phyloP scores from a whole-genome alignment of 1,140 invertebrate genomes.

The Drosophila navojoa region DNA sequence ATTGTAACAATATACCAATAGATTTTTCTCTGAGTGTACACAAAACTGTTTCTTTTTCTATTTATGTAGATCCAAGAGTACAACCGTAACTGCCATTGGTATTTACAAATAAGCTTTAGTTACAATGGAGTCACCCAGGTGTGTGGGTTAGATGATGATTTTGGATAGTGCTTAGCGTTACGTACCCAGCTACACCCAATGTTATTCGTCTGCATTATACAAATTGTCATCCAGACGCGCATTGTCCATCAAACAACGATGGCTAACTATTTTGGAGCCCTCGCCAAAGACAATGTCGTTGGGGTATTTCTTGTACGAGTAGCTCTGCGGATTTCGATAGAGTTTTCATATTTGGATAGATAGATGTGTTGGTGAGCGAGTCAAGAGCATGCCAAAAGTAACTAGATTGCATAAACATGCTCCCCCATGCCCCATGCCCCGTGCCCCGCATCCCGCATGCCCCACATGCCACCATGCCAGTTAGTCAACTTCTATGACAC shows the following conservation, averaged over 20 bases:
- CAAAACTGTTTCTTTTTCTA: background rate
- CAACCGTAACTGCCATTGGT: background rate
- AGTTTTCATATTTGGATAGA: background rate
- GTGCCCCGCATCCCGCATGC: constrained; percentile 48
- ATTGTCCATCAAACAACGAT: constrained; percentile 39
- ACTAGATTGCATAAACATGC: constrained; percentile 22
- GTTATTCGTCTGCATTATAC: constrained; percentile 67
- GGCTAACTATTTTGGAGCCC: constrained; percentile 70
- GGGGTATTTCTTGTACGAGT: constrained; percentile 17
- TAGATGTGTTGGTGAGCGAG: constrained; percentile 17
- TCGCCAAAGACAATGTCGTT: constrained; percentile 70
- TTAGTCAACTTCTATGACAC: constrained; percentile 25
- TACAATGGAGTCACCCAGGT: constrained; percentile 3
- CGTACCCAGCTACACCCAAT: constrained; percentile 60
- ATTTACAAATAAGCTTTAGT: constrained; percentile 33
- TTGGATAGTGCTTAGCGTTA: constrained; percentile 27
- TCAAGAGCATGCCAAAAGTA: constrained; percentile 57
- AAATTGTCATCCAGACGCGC: constrained; percentile 70
- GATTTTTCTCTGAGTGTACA: constrained; percentile 1
- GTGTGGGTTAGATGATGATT: constrained; percentile 18
- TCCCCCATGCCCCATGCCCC: constrained; percentile 42
- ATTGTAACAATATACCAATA: too few relatives aligned
- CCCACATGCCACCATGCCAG: constrained; percentile 24
- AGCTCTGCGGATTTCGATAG: constrained; percentile 50
- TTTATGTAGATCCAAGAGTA: too few relatives aligned